Evolutionary conservation across 2,888 invertebrate genomes (phyloP).

Genomic region (Thymelicus acteon): DNA sequence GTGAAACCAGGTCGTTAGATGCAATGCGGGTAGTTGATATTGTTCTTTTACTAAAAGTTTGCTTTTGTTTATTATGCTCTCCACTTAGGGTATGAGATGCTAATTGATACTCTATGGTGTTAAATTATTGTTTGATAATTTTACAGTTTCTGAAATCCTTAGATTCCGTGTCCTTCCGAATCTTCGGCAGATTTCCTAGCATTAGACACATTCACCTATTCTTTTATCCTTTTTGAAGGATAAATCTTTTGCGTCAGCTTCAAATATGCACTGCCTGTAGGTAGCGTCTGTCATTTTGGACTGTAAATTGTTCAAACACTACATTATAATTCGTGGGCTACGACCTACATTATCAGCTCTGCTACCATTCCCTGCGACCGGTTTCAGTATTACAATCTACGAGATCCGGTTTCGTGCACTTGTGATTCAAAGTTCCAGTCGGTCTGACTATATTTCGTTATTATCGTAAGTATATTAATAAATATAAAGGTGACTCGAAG

Average conservation of each 20-base stretch:
- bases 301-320: conserved; percentile 1
- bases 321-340: conserved; percentile 4
- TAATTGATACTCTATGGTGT: too few species aligned
- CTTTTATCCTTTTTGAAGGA: background rate
- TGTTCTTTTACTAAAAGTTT: too few species aligned
- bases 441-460: conserved; percentile 8
- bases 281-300: background rate
- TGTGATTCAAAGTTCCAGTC: conserved; percentile 7
- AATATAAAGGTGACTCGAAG: conserved; percentile 1
- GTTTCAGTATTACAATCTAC: conserved; percentile 18
- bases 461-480: conserved; percentile 9
- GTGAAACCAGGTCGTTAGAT: too few species aligned
- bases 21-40: too few species aligned
- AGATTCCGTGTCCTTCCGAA: background rate
- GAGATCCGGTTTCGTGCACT: conserved; percentile 25
- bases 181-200: background rate
- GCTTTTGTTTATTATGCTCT: too few species aligned
- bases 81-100: too few species aligned
- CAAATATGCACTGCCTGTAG: background rate
- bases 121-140: background rate
- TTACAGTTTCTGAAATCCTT: background rate
- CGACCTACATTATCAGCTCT: conserved; percentile 14
- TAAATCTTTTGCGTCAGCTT: background rate
- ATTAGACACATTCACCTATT: background rate
- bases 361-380: conserved; percentile 24